Percentiles rank a stretch among this genome's conserved stretches.
phyloP scores from a whole-genome alignment of 2,888 invertebrate species.

The Halictus quadricinctus region DNA sequence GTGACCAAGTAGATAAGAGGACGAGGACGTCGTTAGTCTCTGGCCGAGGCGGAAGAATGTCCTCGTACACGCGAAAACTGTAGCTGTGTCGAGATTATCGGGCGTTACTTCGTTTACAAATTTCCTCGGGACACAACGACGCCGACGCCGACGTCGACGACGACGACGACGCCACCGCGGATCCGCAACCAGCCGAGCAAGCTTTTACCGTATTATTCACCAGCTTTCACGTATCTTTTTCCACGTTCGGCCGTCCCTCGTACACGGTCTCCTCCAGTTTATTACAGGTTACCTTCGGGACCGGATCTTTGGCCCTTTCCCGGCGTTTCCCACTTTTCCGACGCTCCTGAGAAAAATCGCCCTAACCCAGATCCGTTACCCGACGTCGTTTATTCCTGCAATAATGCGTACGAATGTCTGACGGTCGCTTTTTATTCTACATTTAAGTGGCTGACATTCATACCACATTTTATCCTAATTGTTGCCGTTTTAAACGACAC shows the following conservation, averaged over 20 bases:
- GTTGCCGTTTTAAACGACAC: too few species aligned
- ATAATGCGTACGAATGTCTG: not conserved
- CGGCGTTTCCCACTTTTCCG: not conserved
- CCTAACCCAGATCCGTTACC: not conserved
- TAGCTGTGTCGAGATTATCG: constrained; percentile 73
- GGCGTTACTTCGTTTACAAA: constrained; percentile 73
- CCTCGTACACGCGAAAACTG: constrained; percentile 79
- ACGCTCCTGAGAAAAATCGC: not conserved
- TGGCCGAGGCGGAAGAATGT: constrained; percentile 76
- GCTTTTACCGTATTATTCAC: constrained; percentile 69
- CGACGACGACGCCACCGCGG: not conserved
- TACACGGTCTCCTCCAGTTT: constrained; percentile 10
- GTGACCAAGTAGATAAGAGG: constrained; percentile 80
- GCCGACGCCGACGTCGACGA: not conserved
- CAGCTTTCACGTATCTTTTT: constrained; percentile 51
- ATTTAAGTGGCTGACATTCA: not conserved
- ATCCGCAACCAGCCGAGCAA: constrained; percentile 14
- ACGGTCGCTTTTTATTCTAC: not conserved
- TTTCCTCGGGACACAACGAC: constrained; percentile 33
- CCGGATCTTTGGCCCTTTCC: constrained; percentile 24
- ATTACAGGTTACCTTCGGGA: constrained; percentile 27
- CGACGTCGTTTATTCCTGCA: not conserved
- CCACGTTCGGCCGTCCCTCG: constrained; percentile 26
- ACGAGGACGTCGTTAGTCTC: constrained; percentile 80
- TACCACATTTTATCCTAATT: too few species aligned